Evolutionary conservation across 2,113 vertebrate species (phyloP).

Genomic region (Crocuta crocuta): DNA sequence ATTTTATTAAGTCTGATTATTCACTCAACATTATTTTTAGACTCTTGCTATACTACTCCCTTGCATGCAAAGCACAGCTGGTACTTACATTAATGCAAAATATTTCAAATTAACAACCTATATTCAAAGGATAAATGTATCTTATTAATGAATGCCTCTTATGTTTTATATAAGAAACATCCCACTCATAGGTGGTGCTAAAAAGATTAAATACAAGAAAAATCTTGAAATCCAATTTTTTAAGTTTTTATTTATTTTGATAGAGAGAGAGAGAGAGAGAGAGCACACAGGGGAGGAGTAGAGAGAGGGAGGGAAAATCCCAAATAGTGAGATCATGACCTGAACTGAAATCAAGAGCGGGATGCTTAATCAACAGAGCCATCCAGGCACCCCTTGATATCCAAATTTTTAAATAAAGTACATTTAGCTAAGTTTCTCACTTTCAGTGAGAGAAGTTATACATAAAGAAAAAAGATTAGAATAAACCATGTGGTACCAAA

Average conservation of each 20-base stretch:
- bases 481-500: background rate
- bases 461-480: background rate
- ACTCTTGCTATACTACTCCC: background rate
- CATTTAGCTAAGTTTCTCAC: background rate
- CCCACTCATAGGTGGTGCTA: background rate
- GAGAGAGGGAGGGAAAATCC: too few relatives aligned
- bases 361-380: too few relatives aligned
- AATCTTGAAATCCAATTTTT: background rate
- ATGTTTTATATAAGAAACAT: background rate
- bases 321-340: too few relatives aligned
- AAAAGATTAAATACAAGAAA: background rate
- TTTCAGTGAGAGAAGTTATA: background rate
- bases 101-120: constrained; percentile 44
- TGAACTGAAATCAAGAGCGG: too few relatives aligned
- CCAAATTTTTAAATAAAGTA: background rate
- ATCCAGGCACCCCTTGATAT: too few relatives aligned
- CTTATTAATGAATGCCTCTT: constrained; percentile 17
- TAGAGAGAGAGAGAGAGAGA: too few relatives aligned
- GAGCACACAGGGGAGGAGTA: too few relatives aligned
- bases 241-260: too few relatives aligned
- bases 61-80: constrained; percentile 6
- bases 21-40: constrained; percentile 47
- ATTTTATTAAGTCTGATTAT: constrained; percentile 46
- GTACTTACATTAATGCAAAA: constrained; percentile 6
- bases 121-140: background rate